Evolutionary conservation across 2,113 vertebrate genomes (phyloP).

Genomic region (human (Homo sapiens)): GRCh38 chr4:181030001-181030500

Average conservation of each 20-base stretch:
- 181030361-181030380: no score
- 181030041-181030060: not conserved
- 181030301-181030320: not conserved
- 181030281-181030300: not conserved
- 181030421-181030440: not conserved
- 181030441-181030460: not conserved
- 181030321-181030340: not conserved
- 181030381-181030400: not conserved
- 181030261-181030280: not conserved
- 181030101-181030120: accelerated
- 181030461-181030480: not conserved
- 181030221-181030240: not conserved
- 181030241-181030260: not conserved
- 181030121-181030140: not conserved
- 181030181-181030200: not conserved
- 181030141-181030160: not conserved
- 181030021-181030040: not conserved
- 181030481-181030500: not conserved
- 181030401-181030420: not conserved
- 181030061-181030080: not conserved
- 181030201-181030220: not conserved
- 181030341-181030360: accelerated
- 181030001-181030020: not conserved
- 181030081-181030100: not conserved
- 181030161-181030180: not conserved